These are phyloP conservation scores for Nasonia longicornis DNA, from an alignment of 1,140 invertebrate genomes.

Conservation along the genomic window DNA sequence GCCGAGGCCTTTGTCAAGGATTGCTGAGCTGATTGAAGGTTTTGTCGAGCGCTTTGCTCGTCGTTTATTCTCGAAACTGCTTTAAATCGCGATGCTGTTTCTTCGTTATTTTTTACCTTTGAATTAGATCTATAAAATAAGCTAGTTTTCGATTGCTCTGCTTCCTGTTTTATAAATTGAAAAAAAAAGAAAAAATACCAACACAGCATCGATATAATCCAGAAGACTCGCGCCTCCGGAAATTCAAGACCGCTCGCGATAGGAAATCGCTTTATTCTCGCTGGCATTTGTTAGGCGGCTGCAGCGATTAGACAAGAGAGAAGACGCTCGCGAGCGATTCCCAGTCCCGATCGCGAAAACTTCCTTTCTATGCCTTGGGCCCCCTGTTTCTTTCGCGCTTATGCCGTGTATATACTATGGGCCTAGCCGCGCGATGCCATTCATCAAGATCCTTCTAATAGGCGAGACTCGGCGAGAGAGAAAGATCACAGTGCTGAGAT, in stretches of 20 bases:
- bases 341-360: not conserved
- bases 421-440: not conserved
- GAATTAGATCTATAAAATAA: too few species aligned
- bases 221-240: conserved; percentile 9
- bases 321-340: conserved; percentile 3
- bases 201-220: not conserved
- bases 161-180: too few species aligned
- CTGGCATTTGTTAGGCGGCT: conserved; percentile 27
- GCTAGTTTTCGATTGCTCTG: too few species aligned
- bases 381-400: not conserved
- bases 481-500: not conserved
- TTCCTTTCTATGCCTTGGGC: not conserved
- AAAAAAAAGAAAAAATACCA: not conserved
- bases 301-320: conserved; percentile 2
- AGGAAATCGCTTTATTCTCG: conserved; percentile 11
- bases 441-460: conserved; percentile 48
- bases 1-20: not conserved
- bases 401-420: not conserved
- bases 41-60: not conserved
- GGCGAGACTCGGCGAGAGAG: conserved; percentile 27
- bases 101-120: too few species aligned
- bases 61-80: not conserved
- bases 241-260: not conserved
- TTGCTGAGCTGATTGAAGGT: not conserved
- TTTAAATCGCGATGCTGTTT: not conserved